A percentile compares a stretch with the other conserved stretches of the same genome.
phyloP scores from a whole-genome alignment of 2,113 vertebrate species.

The Eleginops maclovinus region DNA sequence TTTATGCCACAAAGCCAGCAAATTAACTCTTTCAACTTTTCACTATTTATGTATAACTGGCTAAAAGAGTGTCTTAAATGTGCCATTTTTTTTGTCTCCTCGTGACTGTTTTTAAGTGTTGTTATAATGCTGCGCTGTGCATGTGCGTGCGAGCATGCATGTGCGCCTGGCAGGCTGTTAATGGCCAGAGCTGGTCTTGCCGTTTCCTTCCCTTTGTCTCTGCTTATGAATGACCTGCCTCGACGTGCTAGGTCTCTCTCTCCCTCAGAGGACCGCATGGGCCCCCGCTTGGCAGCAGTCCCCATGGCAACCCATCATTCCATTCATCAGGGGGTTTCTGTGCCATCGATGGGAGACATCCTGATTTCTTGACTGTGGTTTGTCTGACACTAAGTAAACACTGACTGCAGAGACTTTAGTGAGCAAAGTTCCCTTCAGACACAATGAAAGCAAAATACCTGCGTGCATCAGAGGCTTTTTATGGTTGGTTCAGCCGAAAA shows the following conservation, averaged over 20 bases:
- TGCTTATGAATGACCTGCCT: constrained; percentile 81
- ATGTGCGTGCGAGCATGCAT: constrained; percentile 31
- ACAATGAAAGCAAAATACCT: constrained; percentile 18
- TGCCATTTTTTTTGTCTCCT: constrained; percentile 4
- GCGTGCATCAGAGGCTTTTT: not conserved
- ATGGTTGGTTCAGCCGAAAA: not conserved
- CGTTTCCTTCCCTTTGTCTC: constrained; percentile 79
- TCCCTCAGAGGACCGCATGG: constrained; percentile 61
- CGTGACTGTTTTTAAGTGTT: constrained; percentile 46
- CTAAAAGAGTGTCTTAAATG: constrained; percentile 46
- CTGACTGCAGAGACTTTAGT: constrained; percentile 44
- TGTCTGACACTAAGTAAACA: constrained; percentile 70
- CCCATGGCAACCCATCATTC: constrained; percentile 75
- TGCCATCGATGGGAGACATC: constrained; percentile 68
- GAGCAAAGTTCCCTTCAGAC: constrained; percentile 23
- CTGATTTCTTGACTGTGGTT: constrained; percentile 72
- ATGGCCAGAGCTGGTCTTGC: constrained; percentile 75
- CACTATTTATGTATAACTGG: constrained; percentile 56
- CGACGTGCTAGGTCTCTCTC: constrained; percentile 57
- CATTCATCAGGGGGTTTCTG: constrained; percentile 67
- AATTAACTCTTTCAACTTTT: constrained; percentile 60
- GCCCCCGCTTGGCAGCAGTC: constrained; percentile 70
- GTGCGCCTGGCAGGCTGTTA: constrained; percentile 74
- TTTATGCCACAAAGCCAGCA: constrained; percentile 48
- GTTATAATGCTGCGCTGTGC: constrained; percentile 24